Percentiles rank a stretch among this genome's conserved stretches.
phyloP scores from a whole-genome alignment of 2,797 vertebrate species.

The Nyctibius grandis region DNA sequence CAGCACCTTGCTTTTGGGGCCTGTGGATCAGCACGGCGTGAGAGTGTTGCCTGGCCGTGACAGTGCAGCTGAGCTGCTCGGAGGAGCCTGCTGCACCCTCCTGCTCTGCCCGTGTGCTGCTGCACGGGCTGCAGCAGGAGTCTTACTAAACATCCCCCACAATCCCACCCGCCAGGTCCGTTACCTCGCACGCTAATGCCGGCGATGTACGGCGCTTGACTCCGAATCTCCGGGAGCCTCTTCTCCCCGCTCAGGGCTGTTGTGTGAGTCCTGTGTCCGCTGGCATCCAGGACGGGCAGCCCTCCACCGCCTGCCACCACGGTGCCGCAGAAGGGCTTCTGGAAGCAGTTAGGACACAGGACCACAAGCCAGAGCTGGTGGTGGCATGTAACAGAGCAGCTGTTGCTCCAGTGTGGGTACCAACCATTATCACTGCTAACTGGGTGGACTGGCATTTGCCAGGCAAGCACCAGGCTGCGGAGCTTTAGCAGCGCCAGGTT shows the following conservation, averaged over 20 bases:
- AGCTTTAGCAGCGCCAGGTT: neutral
- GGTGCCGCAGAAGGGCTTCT: neutral
- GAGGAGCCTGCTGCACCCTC: neutral
- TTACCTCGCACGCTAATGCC: accelerated
- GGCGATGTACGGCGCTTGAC: too few species aligned
- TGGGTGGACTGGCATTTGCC: neutral
- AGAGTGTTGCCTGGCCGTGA: accelerated
- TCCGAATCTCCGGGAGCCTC: accelerated
- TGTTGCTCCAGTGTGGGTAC: neutral
- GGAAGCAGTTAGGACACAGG: neutral
- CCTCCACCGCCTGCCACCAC: accelerated
- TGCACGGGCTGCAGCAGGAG: accelerated
- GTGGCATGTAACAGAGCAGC: neutral
- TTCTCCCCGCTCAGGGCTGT: neutral
- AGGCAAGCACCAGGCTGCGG: neutral
- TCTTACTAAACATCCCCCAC: too few species aligned
- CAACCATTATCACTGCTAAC: accelerated
- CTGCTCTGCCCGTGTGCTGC: neutral
- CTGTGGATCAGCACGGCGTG: accelerated
- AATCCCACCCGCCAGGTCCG: accelerated
- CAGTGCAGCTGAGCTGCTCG: neutral
- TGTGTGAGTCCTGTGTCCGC: accelerated
- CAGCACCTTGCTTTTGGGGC: neutral
- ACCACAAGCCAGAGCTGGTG: neutral
- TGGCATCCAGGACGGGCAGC: neutral